Base-by-base conservation (phyloP, 2,888 invertebrate genomes). In the Anaspis maculata region DNA sequence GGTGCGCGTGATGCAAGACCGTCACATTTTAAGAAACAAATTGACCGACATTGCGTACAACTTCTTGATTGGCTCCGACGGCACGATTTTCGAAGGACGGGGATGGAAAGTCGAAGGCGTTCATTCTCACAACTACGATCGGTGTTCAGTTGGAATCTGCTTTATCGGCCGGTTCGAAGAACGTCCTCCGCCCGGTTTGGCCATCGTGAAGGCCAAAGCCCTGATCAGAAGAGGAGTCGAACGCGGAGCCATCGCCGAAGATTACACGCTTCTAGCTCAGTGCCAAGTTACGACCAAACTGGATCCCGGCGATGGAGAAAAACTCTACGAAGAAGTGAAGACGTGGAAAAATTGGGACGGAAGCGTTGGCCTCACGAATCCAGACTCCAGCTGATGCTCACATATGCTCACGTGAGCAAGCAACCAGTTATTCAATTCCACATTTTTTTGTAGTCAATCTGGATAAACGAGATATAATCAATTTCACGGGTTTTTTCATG, bases 11-110 rank as follows among this genome's bases (percentile, higher is more conserved):
- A 28, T 28, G 3, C 28, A 28, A 16, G 13, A 6, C n/a, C n/a
- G 9, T 10, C 16, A 28, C 19, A 28, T 28, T 4, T 7, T 5
- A 16, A 7, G 7, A 4, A 9, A 5, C 4, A 9, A 24, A 9
- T 12, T 7, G 19, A 4, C 6, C 4, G 28, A 28, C 19, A 28
- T 28, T 10, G 28, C 5, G 10, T 28, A 28, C 36, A 77, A 76
- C 38, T 77, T 77, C 47, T 32, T 76, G 31, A 64, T 77, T 30
- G 75, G 75, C 2, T 72, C 72, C 1, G 75, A 75, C 51, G 76
- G 76, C 1, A 70, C 67, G 33, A 59, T 76, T 13, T 77, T 75
- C 37, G 76, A 76, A 58, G 77, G 75, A 6, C 63, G 67, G 1
- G 74, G 76, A 0, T 77, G 76, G 76, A 60, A 60, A 29, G 58